Evolutionary conservation across 2,888 invertebrate genomes (phyloP).

Genomic region (Cephus rjabovi): DNA sequence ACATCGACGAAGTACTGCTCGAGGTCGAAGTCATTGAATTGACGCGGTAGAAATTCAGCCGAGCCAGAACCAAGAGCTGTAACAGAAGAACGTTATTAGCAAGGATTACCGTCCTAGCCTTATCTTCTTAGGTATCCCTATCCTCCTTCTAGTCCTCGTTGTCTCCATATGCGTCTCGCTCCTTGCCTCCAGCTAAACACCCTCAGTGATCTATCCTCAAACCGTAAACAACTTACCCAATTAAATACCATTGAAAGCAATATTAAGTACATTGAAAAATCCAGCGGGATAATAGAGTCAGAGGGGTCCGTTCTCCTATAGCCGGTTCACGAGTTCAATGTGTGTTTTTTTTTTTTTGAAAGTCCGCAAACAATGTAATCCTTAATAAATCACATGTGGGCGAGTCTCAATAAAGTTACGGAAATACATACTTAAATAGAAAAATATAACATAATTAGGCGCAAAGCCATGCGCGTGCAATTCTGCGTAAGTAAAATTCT

Average conservation of each 20-base stretch:
- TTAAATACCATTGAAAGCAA: slow-evolving; percentile 7
- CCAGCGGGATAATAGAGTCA: neutral
- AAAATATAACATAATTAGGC: too few species aligned
- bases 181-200: neutral
- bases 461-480: too few species aligned
- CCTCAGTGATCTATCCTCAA: neutral
- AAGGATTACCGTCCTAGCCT: neutral
- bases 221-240: slow-evolving; percentile 8
- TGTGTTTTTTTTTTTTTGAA: too few species aligned
- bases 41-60: slow-evolving; percentile 46
- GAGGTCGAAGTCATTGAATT: slow-evolving; percentile 58
- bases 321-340: too few species aligned
- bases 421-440: too few species aligned
- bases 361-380: too few species aligned
- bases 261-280: slow-evolving; percentile 8
- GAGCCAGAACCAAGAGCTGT: slow-evolving; percentile 54
- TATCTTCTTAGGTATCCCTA: neutral
- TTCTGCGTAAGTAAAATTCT: too few species aligned
- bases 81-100: slow-evolving; percentile 28
- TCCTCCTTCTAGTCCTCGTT: neutral
- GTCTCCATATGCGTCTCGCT: neutral
- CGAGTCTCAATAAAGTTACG: too few species aligned
- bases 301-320: neutral
- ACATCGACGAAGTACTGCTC: slow-evolving; percentile 64
- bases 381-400: too few species aligned